Evolutionary conservation across 2,888 invertebrate species (phyloP).

Genomic region (Cheilosia vulpina): DNA sequence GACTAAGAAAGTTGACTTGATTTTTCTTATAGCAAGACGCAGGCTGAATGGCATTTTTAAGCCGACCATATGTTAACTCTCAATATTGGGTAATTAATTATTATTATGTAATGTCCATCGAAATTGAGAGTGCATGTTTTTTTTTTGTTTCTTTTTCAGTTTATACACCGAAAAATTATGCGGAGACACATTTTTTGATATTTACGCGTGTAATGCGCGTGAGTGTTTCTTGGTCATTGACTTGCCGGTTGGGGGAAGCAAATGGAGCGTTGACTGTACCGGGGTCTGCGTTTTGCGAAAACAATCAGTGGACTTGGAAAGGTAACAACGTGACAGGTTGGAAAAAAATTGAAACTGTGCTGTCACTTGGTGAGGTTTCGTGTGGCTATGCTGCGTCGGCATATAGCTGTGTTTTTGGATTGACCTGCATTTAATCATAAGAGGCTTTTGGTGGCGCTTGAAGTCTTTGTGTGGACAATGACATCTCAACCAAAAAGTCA

Average conservation of each 20-base stretch:
- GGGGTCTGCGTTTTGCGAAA: not conserved
- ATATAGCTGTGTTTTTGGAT: too few species aligned
- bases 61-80: constrained; percentile 52
- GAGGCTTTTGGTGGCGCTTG: too few species aligned
- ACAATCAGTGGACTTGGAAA: not conserved
- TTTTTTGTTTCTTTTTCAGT: not conserved
- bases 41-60: constrained; percentile 24
- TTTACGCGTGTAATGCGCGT: not conserved
- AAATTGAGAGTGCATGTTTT: constrained; percentile 20
- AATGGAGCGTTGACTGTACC: not conserved
- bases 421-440: too few species aligned
- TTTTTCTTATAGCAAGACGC: not conserved
- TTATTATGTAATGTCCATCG: constrained; percentile 46
- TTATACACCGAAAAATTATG: not conserved
- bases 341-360: too few species aligned
- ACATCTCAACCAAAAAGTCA: too few species aligned
- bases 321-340: too few species aligned
- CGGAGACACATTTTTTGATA: not conserved
- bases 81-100: constrained; percentile 62
- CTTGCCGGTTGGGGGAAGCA: not conserved
- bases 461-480: too few species aligned
- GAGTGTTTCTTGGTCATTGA: constrained; percentile 6
- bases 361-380: too few species aligned
- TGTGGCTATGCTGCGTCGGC: too few species aligned
- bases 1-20: not conserved